Conservation (phyloP, 2,113 vertebrate species). For the Cephalopterus ornatus region DNA sequence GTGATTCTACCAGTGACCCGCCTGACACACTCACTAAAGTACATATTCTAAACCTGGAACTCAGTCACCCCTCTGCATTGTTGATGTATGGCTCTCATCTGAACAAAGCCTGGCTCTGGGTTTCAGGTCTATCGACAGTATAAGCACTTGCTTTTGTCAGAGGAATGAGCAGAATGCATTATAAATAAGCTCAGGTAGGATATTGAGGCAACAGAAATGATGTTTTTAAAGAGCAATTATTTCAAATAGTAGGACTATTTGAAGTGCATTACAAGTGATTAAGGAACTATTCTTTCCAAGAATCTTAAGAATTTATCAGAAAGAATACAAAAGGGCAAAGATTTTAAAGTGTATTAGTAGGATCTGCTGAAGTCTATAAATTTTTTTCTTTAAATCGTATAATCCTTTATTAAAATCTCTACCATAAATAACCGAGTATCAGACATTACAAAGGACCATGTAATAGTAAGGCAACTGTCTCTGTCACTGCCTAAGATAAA, state of each 20-base stretch:
- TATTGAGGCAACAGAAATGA: not conserved
- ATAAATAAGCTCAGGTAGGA: not conserved
- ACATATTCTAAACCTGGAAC: not conserved
- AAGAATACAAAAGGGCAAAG: constrained; percentile 2
- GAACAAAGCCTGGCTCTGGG: not conserved
- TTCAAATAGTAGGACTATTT: not conserved
- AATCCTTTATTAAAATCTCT: constrained; percentile 30
- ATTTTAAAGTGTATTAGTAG: constrained; percentile 11
- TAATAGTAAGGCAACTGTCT: not conserved
- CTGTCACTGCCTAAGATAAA: constrained; percentile 41
- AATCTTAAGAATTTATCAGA: constrained; percentile 6
- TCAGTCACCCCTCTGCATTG: not conserved
- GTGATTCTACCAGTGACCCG: not conserved
- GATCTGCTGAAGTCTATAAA: not conserved
- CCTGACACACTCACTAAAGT: not conserved
- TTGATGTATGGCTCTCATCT: not conserved
- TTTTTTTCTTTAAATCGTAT: not conserved
- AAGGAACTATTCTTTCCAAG: constrained; percentile 24
- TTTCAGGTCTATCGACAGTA: not conserved
- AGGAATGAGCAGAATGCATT: not conserved
- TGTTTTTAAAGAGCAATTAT: not conserved
- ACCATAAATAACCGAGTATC: not conserved
- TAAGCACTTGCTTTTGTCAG: not conserved
- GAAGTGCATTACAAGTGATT: not conserved
- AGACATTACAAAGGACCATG: not conserved